Evolutionary conservation across 2,888 invertebrate genomes (phyloP).

Genomic region (Dasysyrphus tricinctus): DNA sequence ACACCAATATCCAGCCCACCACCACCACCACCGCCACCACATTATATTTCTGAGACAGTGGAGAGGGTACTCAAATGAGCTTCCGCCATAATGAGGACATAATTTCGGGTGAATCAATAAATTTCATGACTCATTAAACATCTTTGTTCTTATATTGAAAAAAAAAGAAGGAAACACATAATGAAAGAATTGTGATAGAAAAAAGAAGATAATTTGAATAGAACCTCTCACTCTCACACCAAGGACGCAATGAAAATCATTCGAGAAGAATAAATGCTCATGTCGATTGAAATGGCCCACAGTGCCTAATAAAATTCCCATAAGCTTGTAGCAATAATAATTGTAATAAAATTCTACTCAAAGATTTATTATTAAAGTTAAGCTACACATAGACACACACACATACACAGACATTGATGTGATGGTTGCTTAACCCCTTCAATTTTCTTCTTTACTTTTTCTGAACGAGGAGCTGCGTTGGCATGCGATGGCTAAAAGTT

Average conservation of each 20-base stretch:
- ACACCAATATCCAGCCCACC: not conserved
- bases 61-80: not conserved
- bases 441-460: not conserved
- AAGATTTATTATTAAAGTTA: conserved; percentile 44
- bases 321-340: conserved; percentile 29
- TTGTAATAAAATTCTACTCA: conserved; percentile 47
- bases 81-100: conserved; percentile 45
- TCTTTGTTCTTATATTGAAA: conserved; percentile 13
- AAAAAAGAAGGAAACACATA: not conserved
- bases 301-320: conserved; percentile 14
- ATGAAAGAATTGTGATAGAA: not conserved
- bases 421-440: conserved; percentile 25
- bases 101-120: conserved; percentile 57
- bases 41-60: not conserved
- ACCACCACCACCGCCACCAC: no score
- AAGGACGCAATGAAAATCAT: conserved; percentile 20
- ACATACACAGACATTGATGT: no score
- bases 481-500: conserved; percentile 29
- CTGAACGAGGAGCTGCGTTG: not conserved
- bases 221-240: not conserved
- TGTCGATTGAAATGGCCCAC: conserved; percentile 27
- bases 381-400: not conserved
- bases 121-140: conserved; percentile 31
- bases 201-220: conserved; percentile 33
- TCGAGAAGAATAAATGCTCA: conserved; percentile 22